These are phyloP conservation scores for Stenodema calcarata DNA, from an alignment of 2,888 invertebrate species.

Conservation along the genomic window DNA sequence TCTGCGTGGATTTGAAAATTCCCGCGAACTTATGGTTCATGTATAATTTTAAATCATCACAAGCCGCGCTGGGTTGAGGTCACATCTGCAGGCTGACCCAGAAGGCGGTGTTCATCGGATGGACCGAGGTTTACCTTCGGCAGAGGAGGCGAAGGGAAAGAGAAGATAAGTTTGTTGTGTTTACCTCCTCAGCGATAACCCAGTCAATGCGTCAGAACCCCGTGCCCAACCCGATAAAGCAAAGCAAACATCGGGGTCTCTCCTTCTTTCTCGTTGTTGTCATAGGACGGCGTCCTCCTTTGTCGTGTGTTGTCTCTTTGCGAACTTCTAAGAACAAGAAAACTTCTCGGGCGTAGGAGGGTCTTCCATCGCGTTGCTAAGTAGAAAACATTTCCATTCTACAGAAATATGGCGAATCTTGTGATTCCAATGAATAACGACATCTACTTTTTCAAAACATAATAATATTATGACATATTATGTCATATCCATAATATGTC, in stretches of 20 bases:
- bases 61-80: background rate
- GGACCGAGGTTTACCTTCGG: conserved; percentile 7
- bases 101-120: background rate
- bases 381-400: background rate
- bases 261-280: conserved; percentile 31
- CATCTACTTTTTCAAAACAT: no score
- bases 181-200: conserved; percentile 24
- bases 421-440: background rate
- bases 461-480: no score
- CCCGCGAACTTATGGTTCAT: no score
- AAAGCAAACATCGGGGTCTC: conserved; percentile 12
- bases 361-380: background rate
- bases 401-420: background rate
- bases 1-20: no score
- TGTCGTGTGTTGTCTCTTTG: conserved; percentile 27
- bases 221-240: conserved; percentile 35
- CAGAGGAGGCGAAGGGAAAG: background rate
- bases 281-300: conserved; percentile 33
- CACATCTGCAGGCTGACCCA: background rate
- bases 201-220: conserved; percentile 39
- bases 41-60: no score
- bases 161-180: conserved; percentile 37
- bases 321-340: conserved; percentile 25
- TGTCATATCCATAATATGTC: no score
- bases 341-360: background rate